These are phyloP conservation scores for Euspilapteryx auroguttella DNA, from an alignment of 2,888 invertebrate genomes.

Conservation along the genomic window DNA sequence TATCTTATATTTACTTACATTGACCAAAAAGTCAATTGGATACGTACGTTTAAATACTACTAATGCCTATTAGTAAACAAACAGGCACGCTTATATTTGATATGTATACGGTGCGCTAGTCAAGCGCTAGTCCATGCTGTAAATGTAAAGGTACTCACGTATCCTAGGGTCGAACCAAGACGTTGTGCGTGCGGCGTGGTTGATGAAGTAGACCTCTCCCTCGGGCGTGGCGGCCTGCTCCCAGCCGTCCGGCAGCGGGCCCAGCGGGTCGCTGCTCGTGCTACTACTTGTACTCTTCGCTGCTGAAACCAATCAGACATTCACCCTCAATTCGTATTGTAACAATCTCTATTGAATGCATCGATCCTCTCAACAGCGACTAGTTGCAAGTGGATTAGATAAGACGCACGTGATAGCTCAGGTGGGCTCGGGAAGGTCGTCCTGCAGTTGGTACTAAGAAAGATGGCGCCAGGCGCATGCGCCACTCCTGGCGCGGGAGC, in stretches of 20 bases:
- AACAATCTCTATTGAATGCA: neutral
- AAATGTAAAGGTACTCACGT: slow-evolving; percentile 69
- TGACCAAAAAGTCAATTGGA: no score
- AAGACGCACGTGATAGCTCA: slow-evolving; percentile 32
- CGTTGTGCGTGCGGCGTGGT: slow-evolving; percentile 91
- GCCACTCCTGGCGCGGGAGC: slow-evolving; percentile 6
- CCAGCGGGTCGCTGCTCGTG: slow-evolving; percentile 63
- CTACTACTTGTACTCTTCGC: slow-evolving; percentile 59
- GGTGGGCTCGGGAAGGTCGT: slow-evolving; percentile 38
- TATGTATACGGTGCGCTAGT: no score
- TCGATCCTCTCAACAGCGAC: slow-evolving; percentile 50
- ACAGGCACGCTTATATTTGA: no score
- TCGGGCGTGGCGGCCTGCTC: slow-evolving; percentile 84
- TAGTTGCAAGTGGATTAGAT: slow-evolving; percentile 40
- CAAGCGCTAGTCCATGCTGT: neutral
- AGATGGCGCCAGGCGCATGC: slow-evolving; percentile 5
- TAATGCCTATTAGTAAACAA: no score
- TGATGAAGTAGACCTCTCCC: slow-evolving; percentile 87
- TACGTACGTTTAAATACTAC: no score
- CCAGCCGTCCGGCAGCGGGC: slow-evolving; percentile 85
- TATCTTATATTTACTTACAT: no score
- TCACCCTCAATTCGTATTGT: slow-evolving; percentile 2
- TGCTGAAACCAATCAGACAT: slow-evolving; percentile 51
- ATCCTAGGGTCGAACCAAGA: slow-evolving; percentile 98
- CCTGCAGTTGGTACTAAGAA: slow-evolving; percentile 35